Percentiles rank a stretch among this genome's conserved stretches.
These are phyloP conservation scores for Polymixis lichenea DNA, from an alignment of 2,888 invertebrate genomes.

Conservation along the genomic window DNA sequence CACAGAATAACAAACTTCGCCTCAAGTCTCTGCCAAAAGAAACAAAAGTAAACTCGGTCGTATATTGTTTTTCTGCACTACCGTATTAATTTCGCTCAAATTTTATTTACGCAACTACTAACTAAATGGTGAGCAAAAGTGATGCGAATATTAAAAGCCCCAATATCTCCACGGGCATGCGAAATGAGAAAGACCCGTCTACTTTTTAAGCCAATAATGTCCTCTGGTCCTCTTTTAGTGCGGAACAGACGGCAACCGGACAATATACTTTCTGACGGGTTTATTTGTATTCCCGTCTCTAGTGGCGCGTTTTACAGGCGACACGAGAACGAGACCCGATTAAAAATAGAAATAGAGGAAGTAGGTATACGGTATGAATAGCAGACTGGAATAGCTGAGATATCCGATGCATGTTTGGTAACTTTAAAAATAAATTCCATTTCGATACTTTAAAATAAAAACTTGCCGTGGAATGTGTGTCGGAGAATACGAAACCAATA, in stretches of 20 bases:
- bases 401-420: conserved; percentile 75
- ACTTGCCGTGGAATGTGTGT: conserved; percentile 12
- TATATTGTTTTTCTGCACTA: conserved; percentile 6
- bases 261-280: conserved; percentile 65
- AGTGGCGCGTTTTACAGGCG: conserved; percentile 77
- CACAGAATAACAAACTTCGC: neutral
- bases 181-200: conserved; percentile 1
- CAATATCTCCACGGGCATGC: neutral
- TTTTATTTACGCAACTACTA: neutral
- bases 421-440: conserved; percentile 64
- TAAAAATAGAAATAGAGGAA: conserved; percentile 85
- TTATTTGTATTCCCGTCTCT: conserved; percentile 77
- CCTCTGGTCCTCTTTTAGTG: conserved; percentile 29
- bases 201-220: conserved; percentile 17
- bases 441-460: conserved; percentile 57
- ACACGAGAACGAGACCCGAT: conserved; percentile 76
- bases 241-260: conserved; percentile 51
- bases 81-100: neutral
- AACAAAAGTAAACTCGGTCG: conserved; percentile 9
- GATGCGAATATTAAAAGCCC: neutral
- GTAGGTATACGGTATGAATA: conserved; percentile 82
- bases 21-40: conserved; percentile 5
- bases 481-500: neutral
- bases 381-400: conserved; percentile 79
- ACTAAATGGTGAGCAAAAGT: neutral